These are phyloP conservation scores for Xiphophorus birchmanni DNA, from an alignment of 2,797 vertebrate species.

Conservation along the genomic window DNA sequence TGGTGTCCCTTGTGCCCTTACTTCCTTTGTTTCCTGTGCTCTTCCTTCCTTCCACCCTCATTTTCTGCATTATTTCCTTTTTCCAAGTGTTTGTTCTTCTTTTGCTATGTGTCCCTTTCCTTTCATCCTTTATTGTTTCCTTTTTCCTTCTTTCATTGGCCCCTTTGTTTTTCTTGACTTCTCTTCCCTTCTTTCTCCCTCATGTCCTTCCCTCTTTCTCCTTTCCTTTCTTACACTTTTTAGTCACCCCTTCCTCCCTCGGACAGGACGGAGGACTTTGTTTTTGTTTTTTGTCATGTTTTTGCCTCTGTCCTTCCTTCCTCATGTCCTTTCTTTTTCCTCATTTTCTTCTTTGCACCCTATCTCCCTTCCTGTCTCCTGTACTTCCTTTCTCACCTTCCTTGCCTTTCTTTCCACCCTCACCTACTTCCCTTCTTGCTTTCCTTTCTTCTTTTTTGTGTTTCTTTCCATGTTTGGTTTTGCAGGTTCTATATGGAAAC, in stretches of 20 bases:
- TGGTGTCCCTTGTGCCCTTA: not conserved
- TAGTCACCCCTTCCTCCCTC: too few relatives aligned
- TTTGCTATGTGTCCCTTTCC: not conserved
- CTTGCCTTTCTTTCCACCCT: not conserved
- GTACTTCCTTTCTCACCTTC: not conserved
- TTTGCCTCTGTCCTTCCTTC: not conserved
- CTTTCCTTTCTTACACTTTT: not conserved
- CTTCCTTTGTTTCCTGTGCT: not conserved
- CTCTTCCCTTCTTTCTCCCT: not conserved
- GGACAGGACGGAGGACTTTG: too few relatives aligned
- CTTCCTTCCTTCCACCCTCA: not conserved
- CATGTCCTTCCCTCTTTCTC: not conserved
- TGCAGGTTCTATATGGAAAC: not conserved
- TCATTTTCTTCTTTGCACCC: not conserved
- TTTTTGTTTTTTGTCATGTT: not conserved
- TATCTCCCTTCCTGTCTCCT: not conserved
- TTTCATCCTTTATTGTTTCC: not conserved
- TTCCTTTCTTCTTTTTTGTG: not conserved
- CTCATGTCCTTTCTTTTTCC: not conserved
- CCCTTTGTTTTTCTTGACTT: not conserved
- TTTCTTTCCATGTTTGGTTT: not conserved
- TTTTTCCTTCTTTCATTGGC: not conserved
- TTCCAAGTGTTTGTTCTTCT: not conserved
- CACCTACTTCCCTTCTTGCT: too few relatives aligned
- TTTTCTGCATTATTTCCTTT: not conserved